phyloP scores from a whole-genome alignment of 23 tunicate species.

The Clavelina lepadiformis region DNA sequence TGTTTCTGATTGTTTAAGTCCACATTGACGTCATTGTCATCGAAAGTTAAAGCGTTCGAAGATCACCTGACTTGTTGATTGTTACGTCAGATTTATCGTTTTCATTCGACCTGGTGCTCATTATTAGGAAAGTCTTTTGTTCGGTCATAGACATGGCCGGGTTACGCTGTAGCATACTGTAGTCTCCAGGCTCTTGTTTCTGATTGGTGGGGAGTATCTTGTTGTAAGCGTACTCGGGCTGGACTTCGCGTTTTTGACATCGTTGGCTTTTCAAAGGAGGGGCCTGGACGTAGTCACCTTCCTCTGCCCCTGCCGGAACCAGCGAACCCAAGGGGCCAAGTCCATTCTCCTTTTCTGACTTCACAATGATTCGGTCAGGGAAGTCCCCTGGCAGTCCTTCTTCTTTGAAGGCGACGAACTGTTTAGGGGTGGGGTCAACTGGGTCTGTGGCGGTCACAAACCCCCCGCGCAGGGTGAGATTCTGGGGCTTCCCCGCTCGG shows the following conservation, averaged over 20 bases:
- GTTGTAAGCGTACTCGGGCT: constrained; percentile 17
- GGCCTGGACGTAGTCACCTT: constrained; percentile 29
- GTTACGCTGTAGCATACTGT: constrained; percentile 20
- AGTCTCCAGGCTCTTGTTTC: constrained; percentile 1
- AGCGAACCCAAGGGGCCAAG: too few species aligned
- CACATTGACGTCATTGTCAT: too few species aligned
- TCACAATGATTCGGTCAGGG: neutral
- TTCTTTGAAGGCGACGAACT: neutral
- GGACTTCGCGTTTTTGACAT: neutral
- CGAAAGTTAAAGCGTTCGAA: too few species aligned
- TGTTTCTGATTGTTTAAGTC: too few species aligned
- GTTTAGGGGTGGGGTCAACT: neutral
- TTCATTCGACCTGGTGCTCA: too few species aligned
- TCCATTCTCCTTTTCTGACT: too few species aligned
- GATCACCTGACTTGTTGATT: too few species aligned
- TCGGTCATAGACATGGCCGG: neutral
- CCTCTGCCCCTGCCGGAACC: too few species aligned
- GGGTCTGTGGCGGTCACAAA: neutral
- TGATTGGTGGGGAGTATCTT: constrained; percentile 9
- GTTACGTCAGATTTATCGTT: too few species aligned
- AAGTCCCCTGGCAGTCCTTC: neutral
- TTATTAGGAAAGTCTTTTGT: too few species aligned
- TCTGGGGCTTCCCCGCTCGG: too few species aligned
- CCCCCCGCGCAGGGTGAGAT: too few species aligned
- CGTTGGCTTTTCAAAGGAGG: constrained; percentile 39